These are phyloP conservation scores for Rhabdophis nuchalis DNA, from an alignment of 2,797 vertebrate species.

Conservation along the genomic window DNA sequence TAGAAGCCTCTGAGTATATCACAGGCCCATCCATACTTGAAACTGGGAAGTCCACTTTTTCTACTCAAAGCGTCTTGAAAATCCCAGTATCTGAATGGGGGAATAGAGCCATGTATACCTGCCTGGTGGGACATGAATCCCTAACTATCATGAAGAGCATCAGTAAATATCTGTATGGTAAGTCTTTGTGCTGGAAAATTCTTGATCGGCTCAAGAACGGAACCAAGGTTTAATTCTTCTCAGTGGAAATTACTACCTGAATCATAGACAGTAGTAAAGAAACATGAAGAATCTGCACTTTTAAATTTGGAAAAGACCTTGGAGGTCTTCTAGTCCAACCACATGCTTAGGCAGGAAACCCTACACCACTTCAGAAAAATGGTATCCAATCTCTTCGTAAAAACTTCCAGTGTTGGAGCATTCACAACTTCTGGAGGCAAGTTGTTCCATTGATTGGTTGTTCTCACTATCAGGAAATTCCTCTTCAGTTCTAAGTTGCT, in stretches of 20 bases:
- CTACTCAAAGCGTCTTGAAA: slow-evolving; percentile 21
- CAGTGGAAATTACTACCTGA: background rate
- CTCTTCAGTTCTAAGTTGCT: too few relatives aligned
- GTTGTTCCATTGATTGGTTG: too few relatives aligned
- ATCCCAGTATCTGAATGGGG: background rate
- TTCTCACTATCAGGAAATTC: too few relatives aligned
- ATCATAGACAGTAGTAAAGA: too few relatives aligned
- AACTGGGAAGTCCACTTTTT: background rate
- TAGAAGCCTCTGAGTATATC: background rate
- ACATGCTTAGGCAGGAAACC: too few relatives aligned
- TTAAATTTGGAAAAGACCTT: too few relatives aligned
- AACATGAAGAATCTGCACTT: background rate
- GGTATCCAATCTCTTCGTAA: too few relatives aligned
- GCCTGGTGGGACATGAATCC: slow-evolving; percentile 17
- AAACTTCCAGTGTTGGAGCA: too few relatives aligned
- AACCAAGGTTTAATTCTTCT: background rate
- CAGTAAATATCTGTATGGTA: slow-evolving; percentile 7
- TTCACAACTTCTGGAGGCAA: too few relatives aligned
- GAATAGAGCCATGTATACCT: background rate
- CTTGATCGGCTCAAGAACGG: background rate
- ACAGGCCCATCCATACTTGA: fast-evolving
- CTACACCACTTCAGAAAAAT: too few relatives aligned
- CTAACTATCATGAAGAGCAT: background rate
- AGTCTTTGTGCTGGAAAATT: background rate
- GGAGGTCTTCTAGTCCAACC: too few relatives aligned